Conservation (phyloP, 1,140 invertebrate species). For the Neelides sp. region DNA sequence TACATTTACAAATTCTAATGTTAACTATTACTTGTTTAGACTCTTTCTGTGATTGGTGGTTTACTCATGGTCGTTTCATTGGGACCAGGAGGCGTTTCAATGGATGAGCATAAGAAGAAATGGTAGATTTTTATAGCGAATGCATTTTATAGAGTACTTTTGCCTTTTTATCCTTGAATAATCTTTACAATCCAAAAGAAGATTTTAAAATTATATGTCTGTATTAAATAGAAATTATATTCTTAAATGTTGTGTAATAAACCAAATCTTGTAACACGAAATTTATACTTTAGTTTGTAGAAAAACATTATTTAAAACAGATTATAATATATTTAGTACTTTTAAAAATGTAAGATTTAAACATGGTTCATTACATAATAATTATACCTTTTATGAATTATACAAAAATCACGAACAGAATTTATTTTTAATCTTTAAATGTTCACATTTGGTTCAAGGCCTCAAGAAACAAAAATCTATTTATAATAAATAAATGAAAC, state of each 20-base stretch:
- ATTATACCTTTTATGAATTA: too few species aligned
- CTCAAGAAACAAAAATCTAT: too few species aligned
- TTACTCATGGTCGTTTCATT: constrained; percentile 96
- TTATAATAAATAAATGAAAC: too few species aligned
- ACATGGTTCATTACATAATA: too few species aligned
- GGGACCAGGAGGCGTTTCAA: constrained; percentile 94
- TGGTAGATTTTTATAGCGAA: constrained; percentile 50
- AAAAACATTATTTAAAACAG: not conserved
- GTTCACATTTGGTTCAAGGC: too few species aligned
- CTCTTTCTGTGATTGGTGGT: constrained; percentile 94
- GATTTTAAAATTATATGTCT: not conserved
- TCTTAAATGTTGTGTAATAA: not conserved
- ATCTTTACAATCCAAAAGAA: not conserved
- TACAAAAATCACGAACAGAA: too few species aligned
- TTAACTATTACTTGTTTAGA: constrained; percentile 52
- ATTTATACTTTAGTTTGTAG: not conserved
- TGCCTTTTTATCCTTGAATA: not conserved
- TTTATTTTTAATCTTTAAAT: too few species aligned
- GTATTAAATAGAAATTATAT: constrained; percentile 1
- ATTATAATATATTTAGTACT: not conserved
- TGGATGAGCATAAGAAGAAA: constrained; percentile 99
- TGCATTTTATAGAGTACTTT: not conserved
- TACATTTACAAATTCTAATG: constrained; percentile 8
- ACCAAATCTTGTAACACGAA: not conserved
- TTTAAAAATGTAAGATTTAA: not conserved